A percentile compares a stretch with the other conserved stretches of the same genome.
phyloP scores from a whole-genome alignment of 2,888 invertebrate species.

The Pseudococcus longispinus region DNA sequence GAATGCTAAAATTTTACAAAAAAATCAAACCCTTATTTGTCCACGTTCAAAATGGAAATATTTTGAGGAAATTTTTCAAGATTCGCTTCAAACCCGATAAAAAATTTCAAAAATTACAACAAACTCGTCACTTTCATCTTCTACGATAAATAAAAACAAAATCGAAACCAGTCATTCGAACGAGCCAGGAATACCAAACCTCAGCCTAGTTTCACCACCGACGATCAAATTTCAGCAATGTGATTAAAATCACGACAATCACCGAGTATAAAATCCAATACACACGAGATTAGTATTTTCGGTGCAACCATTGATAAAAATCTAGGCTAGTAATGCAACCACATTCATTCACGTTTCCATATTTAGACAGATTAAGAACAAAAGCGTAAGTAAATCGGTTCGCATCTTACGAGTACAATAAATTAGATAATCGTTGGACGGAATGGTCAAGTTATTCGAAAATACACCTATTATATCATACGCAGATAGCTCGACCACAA shows the following conservation, averaged over 20 bases:
- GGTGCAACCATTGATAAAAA: neutral
- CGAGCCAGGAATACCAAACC: no score
- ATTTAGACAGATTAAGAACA: slow-evolving; percentile 29
- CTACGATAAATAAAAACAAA: neutral
- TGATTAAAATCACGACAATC: neutral
- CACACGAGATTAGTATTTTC: neutral
- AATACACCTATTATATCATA: neutral
- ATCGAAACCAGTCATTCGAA: no score
- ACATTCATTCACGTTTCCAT: slow-evolving; percentile 20
- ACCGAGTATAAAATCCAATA: neutral
- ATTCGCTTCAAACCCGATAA: no score
- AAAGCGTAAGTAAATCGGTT: slow-evolving; percentile 12
- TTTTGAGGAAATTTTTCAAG: no score
- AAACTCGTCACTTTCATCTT: neutral
- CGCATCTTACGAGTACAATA: neutral
- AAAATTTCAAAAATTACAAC: no score
- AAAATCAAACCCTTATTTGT: no score
- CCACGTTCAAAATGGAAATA: no score
- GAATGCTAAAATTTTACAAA: no score
- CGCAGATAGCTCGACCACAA: neutral
- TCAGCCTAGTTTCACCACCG: no score
- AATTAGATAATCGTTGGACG: slow-evolving; percentile 6
- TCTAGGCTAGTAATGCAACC: neutral
- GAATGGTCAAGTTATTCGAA: neutral
- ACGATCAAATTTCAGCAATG: no score